Conservation (phyloP, 64 coral and sea anemone species). For the Stylophora pistillata region DNA sequence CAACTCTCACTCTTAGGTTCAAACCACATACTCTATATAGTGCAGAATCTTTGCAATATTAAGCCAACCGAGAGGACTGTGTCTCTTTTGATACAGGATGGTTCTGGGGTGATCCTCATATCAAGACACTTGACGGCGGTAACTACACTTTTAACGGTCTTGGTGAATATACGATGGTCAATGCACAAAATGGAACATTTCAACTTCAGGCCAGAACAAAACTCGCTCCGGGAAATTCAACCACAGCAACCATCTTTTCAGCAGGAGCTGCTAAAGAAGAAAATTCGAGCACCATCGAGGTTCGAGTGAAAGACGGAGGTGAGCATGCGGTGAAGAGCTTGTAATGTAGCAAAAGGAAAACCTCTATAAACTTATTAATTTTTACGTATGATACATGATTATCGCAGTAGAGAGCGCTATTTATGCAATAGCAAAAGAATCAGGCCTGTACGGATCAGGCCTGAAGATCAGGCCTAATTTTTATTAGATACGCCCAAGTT, state of each 20-base stretch:
- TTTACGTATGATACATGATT: no score
- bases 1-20: no score
- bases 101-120: conserved; percentile 54
- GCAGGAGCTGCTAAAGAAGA: conserved; percentile 27
- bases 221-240: conserved; percentile 7
- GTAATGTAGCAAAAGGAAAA: no score
- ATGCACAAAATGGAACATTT: conserved; percentile 38
- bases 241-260: conserved; percentile 43
- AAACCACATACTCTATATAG: no score
- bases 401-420: no score
- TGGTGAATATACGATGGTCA: conserved; percentile 44
- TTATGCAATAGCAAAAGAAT: no score
- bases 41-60: no score
- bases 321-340: background rate
- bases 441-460: no score
- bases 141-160: conserved; percentile 57
- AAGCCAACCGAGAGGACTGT: background rate
- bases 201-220: conserved; percentile 50
- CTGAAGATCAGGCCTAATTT: no score
- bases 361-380: no score
- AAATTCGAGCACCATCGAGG: conserved; percentile 31
- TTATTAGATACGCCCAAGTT: no score
- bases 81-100: background rate
- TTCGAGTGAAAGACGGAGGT: background rate
- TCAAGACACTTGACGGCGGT: conserved; percentile 34